phyloP scores from a whole-genome alignment of 2,888 invertebrate species.

The Drosophila mulleri region DNA sequence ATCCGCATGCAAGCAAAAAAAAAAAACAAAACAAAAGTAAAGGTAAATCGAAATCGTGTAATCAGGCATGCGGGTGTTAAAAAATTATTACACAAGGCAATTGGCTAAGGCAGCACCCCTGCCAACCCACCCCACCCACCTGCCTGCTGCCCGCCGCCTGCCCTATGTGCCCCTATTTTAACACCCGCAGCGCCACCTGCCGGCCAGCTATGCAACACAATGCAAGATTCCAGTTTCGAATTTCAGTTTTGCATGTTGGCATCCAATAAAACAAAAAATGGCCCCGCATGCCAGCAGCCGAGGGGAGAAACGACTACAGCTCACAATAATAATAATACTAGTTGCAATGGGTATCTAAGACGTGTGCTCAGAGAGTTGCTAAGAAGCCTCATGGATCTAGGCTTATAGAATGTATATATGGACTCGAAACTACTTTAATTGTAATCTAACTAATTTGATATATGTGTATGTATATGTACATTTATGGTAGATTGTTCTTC shows the following conservation, averaged over 20 bases:
- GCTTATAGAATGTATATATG: too few relatives aligned
- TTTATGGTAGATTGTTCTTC: too few relatives aligned
- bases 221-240: conserved; percentile 19
- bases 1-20: conserved; percentile 3
- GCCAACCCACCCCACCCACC: too few relatives aligned
- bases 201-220: conserved; percentile 27
- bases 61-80: conserved; percentile 75
- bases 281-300: conserved; percentile 7
- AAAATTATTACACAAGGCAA: conserved; percentile 67
- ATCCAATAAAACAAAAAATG: conserved; percentile 1
- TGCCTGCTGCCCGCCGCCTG: not conserved
- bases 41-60: conserved; percentile 58
- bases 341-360: not conserved
- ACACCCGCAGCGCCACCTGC: conserved; percentile 26
- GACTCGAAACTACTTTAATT: too few relatives aligned
- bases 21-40: conserved; percentile 14
- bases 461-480: too few relatives aligned
- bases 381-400: not conserved
- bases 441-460: too few relatives aligned
- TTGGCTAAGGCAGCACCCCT: conserved; percentile 1
- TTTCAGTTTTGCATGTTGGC: conserved; percentile 30
- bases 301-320: not conserved
- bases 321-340: not conserved
- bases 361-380: not conserved
- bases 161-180: conserved; percentile 1